Base-by-base conservation (phyloP, 1,140 invertebrate species). In the Zaprionus ghesquierei region DNA sequence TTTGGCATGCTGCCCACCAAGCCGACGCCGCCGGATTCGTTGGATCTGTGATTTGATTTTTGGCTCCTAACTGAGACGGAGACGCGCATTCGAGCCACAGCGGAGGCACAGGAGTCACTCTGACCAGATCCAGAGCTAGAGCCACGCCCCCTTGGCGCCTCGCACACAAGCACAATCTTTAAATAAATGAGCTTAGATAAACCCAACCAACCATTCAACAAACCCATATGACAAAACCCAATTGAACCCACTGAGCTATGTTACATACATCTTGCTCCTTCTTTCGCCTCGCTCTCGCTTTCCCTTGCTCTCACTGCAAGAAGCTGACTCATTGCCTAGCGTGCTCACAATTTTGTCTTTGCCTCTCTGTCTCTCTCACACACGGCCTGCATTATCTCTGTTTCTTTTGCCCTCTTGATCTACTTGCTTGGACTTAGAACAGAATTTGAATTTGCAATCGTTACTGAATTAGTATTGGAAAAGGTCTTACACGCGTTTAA, bases 31-130 rank as follows among this genome's bases (percentile, higher is more conserved):
- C 91, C 91, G 54, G 92, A 92, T 74, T 91, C 91, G 1, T 70
- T 92, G 75, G 92, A 92, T 89, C 91, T 92, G 77, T 92, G 91
- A 92, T 92, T 92, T 91, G 91, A 90, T 69, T 90, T 92, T 73
- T 91, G 90, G 90, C 61, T 90, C 27, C 64, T 81, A 53, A 65
- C 74, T 50, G 78, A 81, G 22, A 41, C 61, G 25, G 49, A 44
- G 1, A 55, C 51, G 38, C 10, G 33, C 56, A 44, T 49, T 63
- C 41, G 20, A 59, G 6, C n/a, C 58, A 29, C n/a, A 60, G 41
- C 5, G 35, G n/a, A 13, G 35, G 35, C n/a, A 41, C 35, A 41
- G 13, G n/a, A 41, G 35, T 41, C 35, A 15, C 35, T 15, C 35
- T 41, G 35, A 41, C 35, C 33, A 5, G 9, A 29, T 18, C 15